phyloP scores from a whole-genome alignment of 2,797 vertebrate species.

The Myoxocephalus aenaeus region DNA sequence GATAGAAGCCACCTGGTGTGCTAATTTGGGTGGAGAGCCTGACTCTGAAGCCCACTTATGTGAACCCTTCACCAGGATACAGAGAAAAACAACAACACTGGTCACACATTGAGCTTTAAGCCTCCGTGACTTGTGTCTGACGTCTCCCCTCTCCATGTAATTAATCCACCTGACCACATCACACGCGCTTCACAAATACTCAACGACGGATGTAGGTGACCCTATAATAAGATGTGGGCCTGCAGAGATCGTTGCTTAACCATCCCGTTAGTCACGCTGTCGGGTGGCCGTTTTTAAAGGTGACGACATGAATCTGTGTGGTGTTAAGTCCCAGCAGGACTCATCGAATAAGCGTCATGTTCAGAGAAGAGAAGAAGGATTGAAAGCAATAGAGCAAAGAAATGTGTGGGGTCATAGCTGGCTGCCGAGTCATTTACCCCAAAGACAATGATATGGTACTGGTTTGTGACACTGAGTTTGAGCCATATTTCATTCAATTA shows the following conservation, averaged over 20 bases:
- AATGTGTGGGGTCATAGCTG: not conserved
- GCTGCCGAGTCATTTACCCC: not conserved
- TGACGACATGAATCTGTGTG: not conserved
- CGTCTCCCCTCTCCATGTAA: constrained; percentile 42
- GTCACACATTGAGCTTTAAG: constrained; percentile 23
- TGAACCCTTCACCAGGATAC: constrained; percentile 53
- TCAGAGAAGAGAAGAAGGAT: not conserved
- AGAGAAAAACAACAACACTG: constrained; percentile 50
- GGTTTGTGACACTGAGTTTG: no score
- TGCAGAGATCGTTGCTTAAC: constrained; percentile 9
- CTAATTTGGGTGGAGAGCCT: not conserved
- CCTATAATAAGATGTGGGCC: constrained; percentile 55
- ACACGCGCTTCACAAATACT: constrained; percentile 40
- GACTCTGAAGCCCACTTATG: constrained; percentile 6
- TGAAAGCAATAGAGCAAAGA: not conserved
- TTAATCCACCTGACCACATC: constrained; percentile 67
- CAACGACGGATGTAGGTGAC: constrained; percentile 55
- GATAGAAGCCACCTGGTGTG: not conserved
- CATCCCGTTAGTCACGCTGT: constrained; percentile 11
- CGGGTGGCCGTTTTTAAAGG: not conserved
- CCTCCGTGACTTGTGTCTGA: constrained; percentile 23
- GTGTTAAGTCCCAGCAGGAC: constrained; percentile 3
- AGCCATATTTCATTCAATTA: no score
- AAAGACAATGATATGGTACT: no score
- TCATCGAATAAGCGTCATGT: not conserved